These are phyloP conservation scores for Drosophila conformis DNA, from an alignment of 2,888 invertebrate genomes.

Conservation along the genomic window DNA sequence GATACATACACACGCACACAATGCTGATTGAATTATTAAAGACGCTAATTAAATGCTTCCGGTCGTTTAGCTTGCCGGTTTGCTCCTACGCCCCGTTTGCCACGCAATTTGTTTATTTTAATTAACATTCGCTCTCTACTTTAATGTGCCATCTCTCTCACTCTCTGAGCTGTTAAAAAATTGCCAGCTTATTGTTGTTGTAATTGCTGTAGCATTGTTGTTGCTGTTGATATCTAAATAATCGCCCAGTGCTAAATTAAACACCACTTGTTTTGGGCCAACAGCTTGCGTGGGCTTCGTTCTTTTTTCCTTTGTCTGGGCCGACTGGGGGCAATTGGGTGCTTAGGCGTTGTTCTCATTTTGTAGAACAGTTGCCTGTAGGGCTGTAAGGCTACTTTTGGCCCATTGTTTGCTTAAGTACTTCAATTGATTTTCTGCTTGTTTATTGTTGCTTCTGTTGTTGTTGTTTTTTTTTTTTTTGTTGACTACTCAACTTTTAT, in stretches of 20 bases:
- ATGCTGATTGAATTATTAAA: conserved; percentile 77
- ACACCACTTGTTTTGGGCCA: conserved; percentile 61
- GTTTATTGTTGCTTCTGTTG: conserved; percentile 66
- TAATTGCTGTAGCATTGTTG: conserved; percentile 45
- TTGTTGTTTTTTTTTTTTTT: not conserved
- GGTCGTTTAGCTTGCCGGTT: conserved; percentile 71
- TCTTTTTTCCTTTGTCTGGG: conserved; percentile 18
- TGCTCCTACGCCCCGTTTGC: conserved; percentile 67
- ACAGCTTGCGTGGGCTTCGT: conserved; percentile 25
- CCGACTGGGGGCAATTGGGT: conserved; percentile 1
- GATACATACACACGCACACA: conserved; percentile 20
- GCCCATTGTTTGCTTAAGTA: conserved; percentile 76
- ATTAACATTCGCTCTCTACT: conserved; percentile 59
- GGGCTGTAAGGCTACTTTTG: conserved; percentile 31
- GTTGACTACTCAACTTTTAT: conserved; percentile 51
- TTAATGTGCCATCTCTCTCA: conserved; percentile 2
- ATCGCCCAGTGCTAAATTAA: conserved; percentile 72
- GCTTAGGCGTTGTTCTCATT: conserved; percentile 19
- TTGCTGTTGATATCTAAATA: conserved; percentile 65
- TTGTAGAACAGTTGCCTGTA: conserved; percentile 24
- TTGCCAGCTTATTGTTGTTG: conserved; percentile 43
- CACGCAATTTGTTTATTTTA: conserved; percentile 79
- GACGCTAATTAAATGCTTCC: conserved; percentile 79
- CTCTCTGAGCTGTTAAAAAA: conserved; percentile 32
- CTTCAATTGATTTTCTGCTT: conserved; percentile 75